A percentile compares a stretch with the other conserved stretches of the same genome.
Conservation (phyloP, 2,888 invertebrate species). For the Meiosimyza decipiens region DNA sequence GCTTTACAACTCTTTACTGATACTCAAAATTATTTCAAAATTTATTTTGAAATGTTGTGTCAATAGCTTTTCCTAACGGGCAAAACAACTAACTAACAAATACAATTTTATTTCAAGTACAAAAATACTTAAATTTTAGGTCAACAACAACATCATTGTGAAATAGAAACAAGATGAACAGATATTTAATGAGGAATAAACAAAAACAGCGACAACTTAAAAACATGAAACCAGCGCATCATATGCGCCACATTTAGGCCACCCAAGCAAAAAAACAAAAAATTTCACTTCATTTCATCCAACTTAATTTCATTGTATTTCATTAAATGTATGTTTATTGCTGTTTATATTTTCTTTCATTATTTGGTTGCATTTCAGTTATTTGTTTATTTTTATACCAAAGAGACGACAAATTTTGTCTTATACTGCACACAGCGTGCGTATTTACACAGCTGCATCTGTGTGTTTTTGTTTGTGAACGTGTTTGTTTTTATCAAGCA, state of each 20-base stretch:
- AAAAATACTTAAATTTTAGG: constrained; percentile 26
- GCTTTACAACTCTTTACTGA: too few species aligned
- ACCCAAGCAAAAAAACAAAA: background rate
- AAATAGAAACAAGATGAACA: background rate
- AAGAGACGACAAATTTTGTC: constrained; percentile 1
- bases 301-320: constrained; percentile 18
- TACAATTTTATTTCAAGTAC: constrained; percentile 13
- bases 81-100: background rate
- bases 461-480: background rate
- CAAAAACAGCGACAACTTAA: constrained; percentile 2
- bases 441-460: background rate
- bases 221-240: background rate
- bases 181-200: background rate
- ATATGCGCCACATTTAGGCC: background rate
- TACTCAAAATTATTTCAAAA: too few species aligned
- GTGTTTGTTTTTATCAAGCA: constrained; percentile 1
- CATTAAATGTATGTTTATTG: constrained; percentile 6
- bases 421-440: background rate
- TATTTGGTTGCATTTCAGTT: constrained; percentile 5
- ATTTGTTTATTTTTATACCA: constrained; percentile 12
- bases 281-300: constrained; percentile 6
- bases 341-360: background rate
- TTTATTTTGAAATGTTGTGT: too few species aligned
- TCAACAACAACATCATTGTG: constrained; percentile 20
- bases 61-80: too few species aligned